phyloP scores from a whole-genome alignment of 2,888 invertebrate genomes.

The Morinoia aosen region DNA sequence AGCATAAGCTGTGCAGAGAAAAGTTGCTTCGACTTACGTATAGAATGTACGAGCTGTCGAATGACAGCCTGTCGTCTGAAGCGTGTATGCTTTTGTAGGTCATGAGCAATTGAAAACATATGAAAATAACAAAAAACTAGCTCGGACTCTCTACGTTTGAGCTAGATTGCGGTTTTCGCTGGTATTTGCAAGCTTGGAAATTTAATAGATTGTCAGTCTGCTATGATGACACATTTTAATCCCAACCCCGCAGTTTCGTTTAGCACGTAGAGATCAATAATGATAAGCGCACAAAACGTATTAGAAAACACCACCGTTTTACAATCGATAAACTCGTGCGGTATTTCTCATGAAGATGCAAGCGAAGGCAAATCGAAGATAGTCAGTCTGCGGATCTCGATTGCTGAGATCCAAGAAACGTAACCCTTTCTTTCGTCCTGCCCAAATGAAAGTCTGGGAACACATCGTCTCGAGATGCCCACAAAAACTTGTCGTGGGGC shows the following conservation, averaged over 20 bases:
- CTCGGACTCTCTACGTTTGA: not conserved
- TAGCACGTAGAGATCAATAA: not conserved
- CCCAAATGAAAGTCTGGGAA: constrained; percentile 12
- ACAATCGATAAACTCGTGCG: not conserved
- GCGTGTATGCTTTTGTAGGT: no score
- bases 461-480: not conserved
- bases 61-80: no score
- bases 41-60: no score
- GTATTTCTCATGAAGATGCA: not conserved
- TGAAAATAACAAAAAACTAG: no score
- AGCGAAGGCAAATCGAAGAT: not conserved
- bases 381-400: not conserved
- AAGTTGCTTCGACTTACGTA: no score
- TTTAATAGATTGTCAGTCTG: not conserved
- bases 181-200: not conserved
- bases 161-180: not conserved
- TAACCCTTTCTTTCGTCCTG: constrained; percentile 4
- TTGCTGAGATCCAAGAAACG: not conserved
- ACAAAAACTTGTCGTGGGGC: not conserved
- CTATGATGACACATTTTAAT: not conserved
- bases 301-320: not conserved
- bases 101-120: no score
- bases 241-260: no score
- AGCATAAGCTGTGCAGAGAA: no score
- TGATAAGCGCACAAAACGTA: not conserved